Evolutionary conservation across 2,888 invertebrate species (phyloP).

Genomic region (Rhamnusium bicolor): DNA sequence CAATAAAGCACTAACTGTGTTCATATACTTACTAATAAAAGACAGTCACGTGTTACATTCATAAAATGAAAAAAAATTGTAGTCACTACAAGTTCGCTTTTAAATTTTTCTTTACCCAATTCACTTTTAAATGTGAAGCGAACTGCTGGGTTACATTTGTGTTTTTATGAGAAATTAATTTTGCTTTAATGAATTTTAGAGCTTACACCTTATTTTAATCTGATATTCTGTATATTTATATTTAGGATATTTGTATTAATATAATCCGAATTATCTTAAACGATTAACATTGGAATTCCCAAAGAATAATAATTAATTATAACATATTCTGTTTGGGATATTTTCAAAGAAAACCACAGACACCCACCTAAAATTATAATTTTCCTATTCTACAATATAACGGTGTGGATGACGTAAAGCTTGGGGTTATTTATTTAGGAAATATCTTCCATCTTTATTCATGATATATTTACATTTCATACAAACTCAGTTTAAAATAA

Average conservation of each 20-base stretch:
- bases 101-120: too few species aligned
- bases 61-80: too few species aligned
- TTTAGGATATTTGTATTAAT: background rate
- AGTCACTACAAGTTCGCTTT: too few species aligned
- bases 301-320: background rate
- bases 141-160: too few species aligned
- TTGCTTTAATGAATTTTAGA: too few species aligned
- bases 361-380: slow-evolving; percentile 1
- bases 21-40: too few species aligned
- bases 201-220: too few species aligned
- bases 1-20: too few species aligned
- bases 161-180: too few species aligned
- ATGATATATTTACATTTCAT: slow-evolving; percentile 5
- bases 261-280: background rate
- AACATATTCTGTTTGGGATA: background rate
- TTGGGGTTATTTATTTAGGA: background rate
- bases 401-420: background rate
- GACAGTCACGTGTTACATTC: too few species aligned
- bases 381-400: background rate
- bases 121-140: too few species aligned
- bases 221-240: background rate
- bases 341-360: background rate
- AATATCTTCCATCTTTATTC: slow-evolving; percentile 1
- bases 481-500: background rate
- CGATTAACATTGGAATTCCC: background rate